These are phyloP conservation scores for Melanotaenia nigrans DNA, from an alignment of 2,797 vertebrate species.

Conservation along the genomic window DNA sequence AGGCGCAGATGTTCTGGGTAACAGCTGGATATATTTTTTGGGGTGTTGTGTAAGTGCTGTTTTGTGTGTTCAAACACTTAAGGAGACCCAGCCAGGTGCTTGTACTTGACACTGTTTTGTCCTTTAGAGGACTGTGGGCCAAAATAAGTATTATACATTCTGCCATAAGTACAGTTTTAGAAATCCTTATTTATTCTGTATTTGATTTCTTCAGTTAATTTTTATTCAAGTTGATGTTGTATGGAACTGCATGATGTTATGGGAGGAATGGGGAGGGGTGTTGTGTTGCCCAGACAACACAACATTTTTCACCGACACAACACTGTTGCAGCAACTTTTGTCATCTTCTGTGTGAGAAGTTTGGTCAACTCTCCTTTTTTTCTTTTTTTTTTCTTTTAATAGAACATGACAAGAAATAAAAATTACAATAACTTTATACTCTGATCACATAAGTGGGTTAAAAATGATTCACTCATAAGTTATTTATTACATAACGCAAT, in stretches of 20 bases:
- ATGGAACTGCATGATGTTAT: neutral
- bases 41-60: neutral
- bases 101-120: neutral
- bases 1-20: neutral
- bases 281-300: neutral
- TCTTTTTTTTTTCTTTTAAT: neutral
- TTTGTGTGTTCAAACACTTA: neutral
- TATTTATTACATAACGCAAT: constrained; percentile 22
- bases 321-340: no score
- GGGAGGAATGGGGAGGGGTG: neutral
- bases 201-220: neutral
- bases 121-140: neutral
- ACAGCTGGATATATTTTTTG: neutral
- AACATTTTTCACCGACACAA: neutral
- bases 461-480: neutral
- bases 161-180: neutral
- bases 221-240: neutral
- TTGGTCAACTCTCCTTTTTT: neutral
- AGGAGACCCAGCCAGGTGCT: neutral
- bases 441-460: constrained; percentile 3
- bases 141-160: neutral
- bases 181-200: neutral
- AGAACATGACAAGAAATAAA: neutral
- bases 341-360: neutral
- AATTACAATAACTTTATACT: constrained; percentile 29